These are phyloP conservation scores for Microcebus ravelobensis DNA, from an alignment of 2,113 vertebrate species.

Conservation along the genomic window DNA sequence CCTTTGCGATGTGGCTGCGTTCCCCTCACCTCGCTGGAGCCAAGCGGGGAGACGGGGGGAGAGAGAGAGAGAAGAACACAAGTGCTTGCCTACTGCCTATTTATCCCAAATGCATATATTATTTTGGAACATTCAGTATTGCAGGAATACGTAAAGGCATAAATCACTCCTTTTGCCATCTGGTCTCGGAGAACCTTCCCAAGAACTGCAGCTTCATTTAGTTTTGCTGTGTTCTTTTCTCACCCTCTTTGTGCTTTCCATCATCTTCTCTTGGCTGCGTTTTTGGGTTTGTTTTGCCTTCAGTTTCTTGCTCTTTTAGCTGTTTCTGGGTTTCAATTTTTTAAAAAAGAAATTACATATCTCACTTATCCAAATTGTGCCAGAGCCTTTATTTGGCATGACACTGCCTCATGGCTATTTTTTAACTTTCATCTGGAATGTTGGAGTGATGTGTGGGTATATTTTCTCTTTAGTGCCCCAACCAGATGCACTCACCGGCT, in stretches of 20 bases:
- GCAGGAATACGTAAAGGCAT: constrained; percentile 68
- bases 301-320: constrained; percentile 73
- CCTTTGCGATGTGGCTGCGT: background rate
- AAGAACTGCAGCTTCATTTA: constrained; percentile 64
- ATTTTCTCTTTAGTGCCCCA: background rate
- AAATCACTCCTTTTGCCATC: constrained; percentile 74
- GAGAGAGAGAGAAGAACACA: background rate
- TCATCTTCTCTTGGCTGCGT: constrained; percentile 60
- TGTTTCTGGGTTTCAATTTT: constrained; percentile 61
- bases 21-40: background rate
- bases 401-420: constrained; percentile 20
- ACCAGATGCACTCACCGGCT: constrained; percentile 3
- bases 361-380: background rate
- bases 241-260: constrained; percentile 62
- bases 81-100: constrained; percentile 38
- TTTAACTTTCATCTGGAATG: constrained; percentile 55
- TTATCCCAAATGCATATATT: constrained; percentile 73
- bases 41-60: background rate
- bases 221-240: constrained; percentile 60
- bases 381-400: constrained; percentile 57
- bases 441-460: background rate
- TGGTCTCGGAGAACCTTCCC: constrained; percentile 72
- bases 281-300: constrained; percentile 72
- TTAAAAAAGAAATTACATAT: constrained; percentile 53
- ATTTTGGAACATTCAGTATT: constrained; percentile 76